Percentiles rank a stretch among this genome's conserved stretches.
Evolutionary conservation across 1,140 invertebrate species (phyloP).

Genomic region (Cephus cinctus): DNA sequence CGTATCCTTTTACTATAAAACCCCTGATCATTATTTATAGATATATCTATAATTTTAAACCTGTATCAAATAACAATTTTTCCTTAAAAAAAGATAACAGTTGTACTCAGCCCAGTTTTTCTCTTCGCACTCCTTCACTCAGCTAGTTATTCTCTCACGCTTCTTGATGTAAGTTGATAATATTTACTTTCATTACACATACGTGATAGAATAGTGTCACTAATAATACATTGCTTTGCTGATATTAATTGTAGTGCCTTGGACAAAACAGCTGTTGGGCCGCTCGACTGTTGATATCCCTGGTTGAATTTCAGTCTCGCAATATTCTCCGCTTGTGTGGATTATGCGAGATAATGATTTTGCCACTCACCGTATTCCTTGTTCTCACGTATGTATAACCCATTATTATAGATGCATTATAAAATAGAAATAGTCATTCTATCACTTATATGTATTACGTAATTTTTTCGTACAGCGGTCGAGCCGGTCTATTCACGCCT

Average conservation of each 20-base stretch:
- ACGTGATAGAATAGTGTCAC: not conserved
- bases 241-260: slow-evolving; percentile 63
- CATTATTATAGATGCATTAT: slow-evolving; percentile 12
- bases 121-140: slow-evolving; percentile 90
- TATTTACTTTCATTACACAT: slow-evolving; percentile 15
- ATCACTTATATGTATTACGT: slow-evolving; percentile 9
- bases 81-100: slow-evolving; percentile 61
- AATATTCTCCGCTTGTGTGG: slow-evolving; percentile 86
- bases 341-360: slow-evolving; percentile 87
- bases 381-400: slow-evolving; percentile 75
- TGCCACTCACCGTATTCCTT: slow-evolving; percentile 83
- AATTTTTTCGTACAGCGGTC: slow-evolving; percentile 68
- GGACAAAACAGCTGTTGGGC: slow-evolving; percentile 88
- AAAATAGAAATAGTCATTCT: too few species aligned
- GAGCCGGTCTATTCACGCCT: slow-evolving; percentile 81
- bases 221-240: slow-evolving; percentile 10
- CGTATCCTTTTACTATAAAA: slow-evolving; percentile 68
- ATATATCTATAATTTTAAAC: not conserved
- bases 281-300: slow-evolving; percentile 78
- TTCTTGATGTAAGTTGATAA: slow-evolving; percentile 81
- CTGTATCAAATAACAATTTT: slow-evolving; percentile 27
- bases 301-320: slow-evolving; percentile 83
- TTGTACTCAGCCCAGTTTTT: slow-evolving; percentile 86
- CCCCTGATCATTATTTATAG: not conserved
- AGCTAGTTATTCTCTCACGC: slow-evolving; percentile 81